Conservation (phyloP, 1,140 invertebrate species). For the Cardiocondyla obscurior region DNA sequence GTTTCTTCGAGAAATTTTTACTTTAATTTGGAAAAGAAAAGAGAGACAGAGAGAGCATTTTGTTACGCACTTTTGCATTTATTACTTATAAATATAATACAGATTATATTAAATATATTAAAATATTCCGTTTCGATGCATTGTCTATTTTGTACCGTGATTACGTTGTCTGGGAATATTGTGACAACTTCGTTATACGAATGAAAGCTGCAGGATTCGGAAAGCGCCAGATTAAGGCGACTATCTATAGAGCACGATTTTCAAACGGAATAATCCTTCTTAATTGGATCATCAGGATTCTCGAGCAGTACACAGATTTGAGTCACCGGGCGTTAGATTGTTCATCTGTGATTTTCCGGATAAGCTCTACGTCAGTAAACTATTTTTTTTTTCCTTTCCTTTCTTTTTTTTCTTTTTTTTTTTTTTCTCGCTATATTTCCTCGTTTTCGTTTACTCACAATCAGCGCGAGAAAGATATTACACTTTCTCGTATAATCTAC, state of each 20-base stretch:
- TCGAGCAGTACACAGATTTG: conserved; percentile 4
- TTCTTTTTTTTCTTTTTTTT: too few species aligned
- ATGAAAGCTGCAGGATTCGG: neutral
- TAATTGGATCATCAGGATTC: neutral
- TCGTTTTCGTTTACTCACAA: neutral
- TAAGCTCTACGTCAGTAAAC: conserved; percentile 16
- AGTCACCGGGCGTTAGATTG: conserved; percentile 36
- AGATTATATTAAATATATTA: too few species aligned
- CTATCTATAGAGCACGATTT: conserved; percentile 14
- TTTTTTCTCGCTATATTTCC: neutral
- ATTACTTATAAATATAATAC: neutral
- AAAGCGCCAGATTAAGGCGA: conserved; percentile 8
- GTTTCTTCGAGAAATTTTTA: neutral
- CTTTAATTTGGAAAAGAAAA: neutral
- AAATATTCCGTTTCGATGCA: neutral
- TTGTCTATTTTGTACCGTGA: neutral
- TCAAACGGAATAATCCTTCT: conserved; percentile 4
- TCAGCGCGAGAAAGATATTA: neutral
- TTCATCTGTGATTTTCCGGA: conserved; percentile 34
- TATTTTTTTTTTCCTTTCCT: too few species aligned
- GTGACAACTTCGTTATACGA: neutral
- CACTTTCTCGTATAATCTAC: neutral
- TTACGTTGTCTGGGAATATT: neutral
- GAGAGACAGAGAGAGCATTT: neutral
- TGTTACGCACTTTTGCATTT: neutral